Base-by-base conservation (phyloP, 2,888 invertebrate genomes). In the Macaria liturata region DNA sequence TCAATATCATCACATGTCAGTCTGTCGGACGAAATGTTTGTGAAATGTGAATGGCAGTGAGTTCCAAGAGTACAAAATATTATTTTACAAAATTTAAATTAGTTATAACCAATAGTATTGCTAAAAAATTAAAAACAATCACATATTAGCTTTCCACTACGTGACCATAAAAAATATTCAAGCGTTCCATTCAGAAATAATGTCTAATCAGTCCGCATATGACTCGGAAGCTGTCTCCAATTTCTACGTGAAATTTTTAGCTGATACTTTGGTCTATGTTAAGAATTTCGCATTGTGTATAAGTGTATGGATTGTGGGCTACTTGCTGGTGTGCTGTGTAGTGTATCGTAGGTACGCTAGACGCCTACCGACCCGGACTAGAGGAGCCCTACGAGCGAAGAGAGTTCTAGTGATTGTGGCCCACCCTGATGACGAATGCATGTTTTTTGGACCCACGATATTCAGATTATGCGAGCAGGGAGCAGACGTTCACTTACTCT, bases 361-460 rank as follows among this genome's bases (percentile, higher is more conserved):
- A 75, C 86, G 91, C 37, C 69, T 91, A 39, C 82, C 93, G 46
- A 88, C 88, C 0, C 85, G 93, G 66, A 88, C 86, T 56, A 86
- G 89, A 39, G 92, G 91, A 34, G 87, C 93, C 9, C 84, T 92
- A 42, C 81, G 91, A 45, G 89, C 93, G 1, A 90, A 88, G 63
- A 89, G 96, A 69, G 94, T 97, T 46, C 86, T 99, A 37, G 82
- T 99, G 53, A 95, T 99, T 1, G 96, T 95, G 46, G 98, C 99
- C 31, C 99, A 99, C 91, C 99, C 99, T 9, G 99, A 99, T 84
- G 99, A 99, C 83, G 99, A 99, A 83, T 97, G 97, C 71, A 99
- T 99, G 99, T 99, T 99, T 85, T 99, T 99, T 84, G 97, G 98
- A 0, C 99, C 99, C 20, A 94, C 96, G 44, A 94, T 98, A 64